Conservation (phyloP, 2,888 invertebrate species). For the Orchestes rusci region DNA sequence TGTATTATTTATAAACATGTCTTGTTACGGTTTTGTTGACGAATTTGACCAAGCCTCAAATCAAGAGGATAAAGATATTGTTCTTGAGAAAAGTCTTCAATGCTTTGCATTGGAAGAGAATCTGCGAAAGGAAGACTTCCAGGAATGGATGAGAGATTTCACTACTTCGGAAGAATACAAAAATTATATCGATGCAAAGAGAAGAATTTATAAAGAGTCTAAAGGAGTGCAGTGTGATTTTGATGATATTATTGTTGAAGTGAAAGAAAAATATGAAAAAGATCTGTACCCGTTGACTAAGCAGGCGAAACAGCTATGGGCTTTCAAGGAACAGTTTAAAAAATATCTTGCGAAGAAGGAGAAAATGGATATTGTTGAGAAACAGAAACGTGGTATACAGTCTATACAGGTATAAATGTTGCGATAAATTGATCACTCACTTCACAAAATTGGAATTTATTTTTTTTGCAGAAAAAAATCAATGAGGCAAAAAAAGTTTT, state of each 20-base stretch:
- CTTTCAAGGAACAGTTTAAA: slow-evolving; percentile 26
- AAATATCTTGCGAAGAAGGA: slow-evolving; percentile 21
- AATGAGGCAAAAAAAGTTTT: slow-evolving; percentile 18
- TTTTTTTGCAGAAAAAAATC: no score
- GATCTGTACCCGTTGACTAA: slow-evolving; percentile 25
- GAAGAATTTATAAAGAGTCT: slow-evolving; percentile 20
- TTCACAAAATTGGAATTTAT: no score
- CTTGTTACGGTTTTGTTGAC: not conserved
- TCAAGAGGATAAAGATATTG: slow-evolving; percentile 4
- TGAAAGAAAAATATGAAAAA: not conserved
- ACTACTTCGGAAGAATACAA: slow-evolving; percentile 27
- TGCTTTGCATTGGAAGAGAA: slow-evolving; percentile 14
- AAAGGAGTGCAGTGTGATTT: slow-evolving; percentile 21
- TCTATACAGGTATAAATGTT: slow-evolving; percentile 28
- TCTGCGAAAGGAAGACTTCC: slow-evolving; percentile 21
- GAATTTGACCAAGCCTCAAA: not conserved
- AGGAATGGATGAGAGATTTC: slow-evolving; percentile 29
- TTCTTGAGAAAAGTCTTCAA: slow-evolving; percentile 14
- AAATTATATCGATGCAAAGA: slow-evolving; percentile 25
- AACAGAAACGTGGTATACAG: slow-evolving; percentile 26
- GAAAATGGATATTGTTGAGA: slow-evolving; percentile 15
- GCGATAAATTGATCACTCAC: no score
- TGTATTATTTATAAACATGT: not conserved
- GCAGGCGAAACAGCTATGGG: slow-evolving; percentile 25
- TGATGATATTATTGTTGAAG: slow-evolving; percentile 19